Conservation (phyloP, 2,113 vertebrate species). For the Podarcis raffonei region DNA sequence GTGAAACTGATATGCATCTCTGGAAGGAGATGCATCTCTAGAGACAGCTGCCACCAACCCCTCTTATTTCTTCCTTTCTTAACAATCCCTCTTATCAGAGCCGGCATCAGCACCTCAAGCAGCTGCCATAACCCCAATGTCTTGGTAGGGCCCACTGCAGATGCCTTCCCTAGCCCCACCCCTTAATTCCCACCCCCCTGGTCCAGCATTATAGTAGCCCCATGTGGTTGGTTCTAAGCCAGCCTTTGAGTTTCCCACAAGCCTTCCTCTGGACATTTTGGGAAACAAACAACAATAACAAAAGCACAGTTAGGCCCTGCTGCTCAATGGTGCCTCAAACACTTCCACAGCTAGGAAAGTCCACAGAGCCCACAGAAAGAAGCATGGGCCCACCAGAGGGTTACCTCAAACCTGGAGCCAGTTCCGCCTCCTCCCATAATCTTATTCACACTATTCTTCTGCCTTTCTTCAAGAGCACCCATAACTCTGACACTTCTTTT, state of each 20-base stretch:
- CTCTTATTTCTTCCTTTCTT: not conserved
- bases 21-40: not conserved
- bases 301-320: too few relatives aligned
- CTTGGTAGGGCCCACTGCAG: not conserved
- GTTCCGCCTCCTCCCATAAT: not conserved
- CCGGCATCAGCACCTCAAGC: not conserved
- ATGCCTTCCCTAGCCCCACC: not conserved
- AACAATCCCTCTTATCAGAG: not conserved
- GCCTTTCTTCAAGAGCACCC: not conserved
- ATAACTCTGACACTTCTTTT: not conserved
- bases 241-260: not conserved
- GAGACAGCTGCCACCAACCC: not conserved
- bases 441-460: not conserved
- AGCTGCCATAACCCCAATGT: not conserved
- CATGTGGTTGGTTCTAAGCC: not conserved
- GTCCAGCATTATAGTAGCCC: not conserved
- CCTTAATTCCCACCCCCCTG: not conserved
- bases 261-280: not conserved
- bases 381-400: too few relatives aligned
- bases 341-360: too few relatives aligned
- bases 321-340: too few relatives aligned
- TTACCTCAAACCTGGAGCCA: not conserved
- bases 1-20: too few relatives aligned
- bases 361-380: not conserved
- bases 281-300: not conserved